Evolutionary conservation across 2,888 invertebrate species (phyloP).

Genomic region (Zhuqinia jingwanae): DNA sequence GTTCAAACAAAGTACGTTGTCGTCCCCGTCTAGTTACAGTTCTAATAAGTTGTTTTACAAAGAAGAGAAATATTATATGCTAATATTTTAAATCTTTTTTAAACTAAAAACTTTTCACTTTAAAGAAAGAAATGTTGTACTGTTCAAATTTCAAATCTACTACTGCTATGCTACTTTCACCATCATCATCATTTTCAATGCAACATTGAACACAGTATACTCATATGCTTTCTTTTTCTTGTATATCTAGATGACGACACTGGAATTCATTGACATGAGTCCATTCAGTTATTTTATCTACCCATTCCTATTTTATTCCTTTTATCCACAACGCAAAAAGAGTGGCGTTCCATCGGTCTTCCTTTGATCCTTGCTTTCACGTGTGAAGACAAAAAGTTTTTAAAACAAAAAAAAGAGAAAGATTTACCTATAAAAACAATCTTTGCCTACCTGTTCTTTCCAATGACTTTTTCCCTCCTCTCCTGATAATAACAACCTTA

Average conservation of each 20-base stretch:
- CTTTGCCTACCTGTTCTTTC: slow-evolving; percentile 64
- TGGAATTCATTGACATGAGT: slow-evolving; percentile 78
- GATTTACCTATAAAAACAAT: slow-evolving; percentile 28
- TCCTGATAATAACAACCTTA: slow-evolving; percentile 51
- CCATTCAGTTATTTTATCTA: slow-evolving; percentile 75
- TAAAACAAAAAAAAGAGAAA: slow-evolving; percentile 17
- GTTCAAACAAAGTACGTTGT: slow-evolving; percentile 65
- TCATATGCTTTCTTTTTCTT: slow-evolving; percentile 76
- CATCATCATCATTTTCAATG: slow-evolving; percentile 56
- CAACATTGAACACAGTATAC: slow-evolving; percentile 56
- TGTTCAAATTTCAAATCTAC: neutral
- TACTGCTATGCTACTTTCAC: slow-evolving; percentile 21
- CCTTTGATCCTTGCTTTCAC: slow-evolving; percentile 69
- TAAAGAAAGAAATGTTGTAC: no score
- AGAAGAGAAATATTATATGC: slow-evolving; percentile 15
- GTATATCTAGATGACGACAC: slow-evolving; percentile 77
- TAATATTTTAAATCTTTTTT: neutral
- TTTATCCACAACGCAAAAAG: slow-evolving; percentile 56
- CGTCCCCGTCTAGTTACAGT: slow-evolving; percentile 60
- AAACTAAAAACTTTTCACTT: neutral
- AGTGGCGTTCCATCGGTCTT: slow-evolving; percentile 68
- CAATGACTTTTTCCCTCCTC: slow-evolving; percentile 66
- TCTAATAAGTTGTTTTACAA: slow-evolving; percentile 25
- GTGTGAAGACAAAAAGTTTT: slow-evolving; percentile 61
- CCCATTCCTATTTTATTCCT: slow-evolving; percentile 73